These are phyloP conservation scores for Galerucella nymphaeae DNA, from an alignment of 2,888 invertebrate species.

Conservation along the genomic window DNA sequence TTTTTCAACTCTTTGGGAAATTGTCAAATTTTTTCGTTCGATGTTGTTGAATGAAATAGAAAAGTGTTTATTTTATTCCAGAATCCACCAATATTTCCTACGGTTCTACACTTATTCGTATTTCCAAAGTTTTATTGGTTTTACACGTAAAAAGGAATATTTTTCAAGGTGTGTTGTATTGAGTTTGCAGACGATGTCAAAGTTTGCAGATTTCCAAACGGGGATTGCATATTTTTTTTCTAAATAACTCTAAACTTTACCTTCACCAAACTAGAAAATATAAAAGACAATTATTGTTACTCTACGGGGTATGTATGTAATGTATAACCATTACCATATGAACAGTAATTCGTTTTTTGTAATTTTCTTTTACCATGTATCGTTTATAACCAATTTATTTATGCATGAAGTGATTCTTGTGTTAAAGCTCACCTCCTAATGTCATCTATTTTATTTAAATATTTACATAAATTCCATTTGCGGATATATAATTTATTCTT, in stretches of 20 bases:
- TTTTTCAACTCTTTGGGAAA: not conserved
- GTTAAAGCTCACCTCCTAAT: slow-evolving; percentile 11
- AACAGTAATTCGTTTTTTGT: not conserved
- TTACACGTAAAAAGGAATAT: slow-evolving; percentile 15
- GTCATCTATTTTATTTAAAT: slow-evolving; percentile 16
- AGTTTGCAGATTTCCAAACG: not conserved
- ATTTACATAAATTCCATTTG: slow-evolving; percentile 11
- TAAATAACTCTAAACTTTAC: too few relatives aligned
- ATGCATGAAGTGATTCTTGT: slow-evolving; percentile 10
- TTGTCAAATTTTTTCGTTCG: not conserved
- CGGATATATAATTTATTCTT: slow-evolving; percentile 2
- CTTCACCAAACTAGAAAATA: too few relatives aligned
- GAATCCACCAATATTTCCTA: slow-evolving; percentile 19
- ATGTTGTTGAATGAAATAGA: not conserved
- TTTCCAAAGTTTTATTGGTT: slow-evolving; percentile 27
- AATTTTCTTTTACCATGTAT: too few relatives aligned
- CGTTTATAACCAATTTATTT: slow-evolving; percentile 1
- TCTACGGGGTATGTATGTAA: too few relatives aligned
- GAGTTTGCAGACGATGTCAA: not conserved
- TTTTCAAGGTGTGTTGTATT: slow-evolving; percentile 21
- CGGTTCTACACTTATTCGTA: slow-evolving; percentile 25
- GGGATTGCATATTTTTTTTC: too few relatives aligned
- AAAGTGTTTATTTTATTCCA: slow-evolving; percentile 27
- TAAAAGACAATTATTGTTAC: too few relatives aligned
- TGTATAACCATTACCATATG: too few relatives aligned